Percentiles rank a stretch among this genome's conserved stretches.
phyloP scores from a whole-genome alignment of 1,140 invertebrate species.

The Dreissena rostriformis region DNA sequence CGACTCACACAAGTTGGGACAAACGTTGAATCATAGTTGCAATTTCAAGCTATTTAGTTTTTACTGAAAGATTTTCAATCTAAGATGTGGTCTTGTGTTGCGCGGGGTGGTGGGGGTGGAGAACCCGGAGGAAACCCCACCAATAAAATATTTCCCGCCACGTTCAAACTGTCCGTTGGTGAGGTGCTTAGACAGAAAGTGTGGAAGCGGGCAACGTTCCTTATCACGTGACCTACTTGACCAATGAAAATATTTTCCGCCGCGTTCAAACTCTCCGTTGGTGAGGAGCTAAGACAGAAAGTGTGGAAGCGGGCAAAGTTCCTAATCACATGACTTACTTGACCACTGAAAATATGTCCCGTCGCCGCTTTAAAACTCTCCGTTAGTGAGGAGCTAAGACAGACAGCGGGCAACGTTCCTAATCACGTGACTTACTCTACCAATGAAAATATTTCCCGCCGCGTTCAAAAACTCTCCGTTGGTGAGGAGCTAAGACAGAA shows the following conservation, averaged over 20 bases:
- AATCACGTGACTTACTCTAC: slow-evolving; percentile 67
- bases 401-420: no score
- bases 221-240: slow-evolving; percentile 59
- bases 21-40: no score
- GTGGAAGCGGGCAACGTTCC: no score
- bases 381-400: no score
- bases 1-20: no score
- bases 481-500: slow-evolving; percentile 72
- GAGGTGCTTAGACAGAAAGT: no score
- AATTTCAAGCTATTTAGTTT: no score
- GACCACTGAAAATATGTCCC: neutral
- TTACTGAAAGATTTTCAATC: no score
- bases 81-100: no score
- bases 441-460: slow-evolving; percentile 78
- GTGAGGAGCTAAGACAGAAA: slow-evolving; percentile 68
- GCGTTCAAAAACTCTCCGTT: slow-evolving; percentile 74
- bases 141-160: neutral
- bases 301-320: slow-evolving; percentile 69
- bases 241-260: slow-evolving; percentile 79
- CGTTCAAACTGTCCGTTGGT: no score
- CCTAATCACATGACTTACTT: slow-evolving; percentile 56
- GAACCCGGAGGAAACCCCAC: no score
- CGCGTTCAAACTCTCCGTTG: slow-evolving; percentile 75
- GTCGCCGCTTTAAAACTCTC: neutral
- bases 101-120: no score